Base-by-base conservation (phyloP, 2,797 vertebrate genomes). In the Malurus leucopterus region DNA sequence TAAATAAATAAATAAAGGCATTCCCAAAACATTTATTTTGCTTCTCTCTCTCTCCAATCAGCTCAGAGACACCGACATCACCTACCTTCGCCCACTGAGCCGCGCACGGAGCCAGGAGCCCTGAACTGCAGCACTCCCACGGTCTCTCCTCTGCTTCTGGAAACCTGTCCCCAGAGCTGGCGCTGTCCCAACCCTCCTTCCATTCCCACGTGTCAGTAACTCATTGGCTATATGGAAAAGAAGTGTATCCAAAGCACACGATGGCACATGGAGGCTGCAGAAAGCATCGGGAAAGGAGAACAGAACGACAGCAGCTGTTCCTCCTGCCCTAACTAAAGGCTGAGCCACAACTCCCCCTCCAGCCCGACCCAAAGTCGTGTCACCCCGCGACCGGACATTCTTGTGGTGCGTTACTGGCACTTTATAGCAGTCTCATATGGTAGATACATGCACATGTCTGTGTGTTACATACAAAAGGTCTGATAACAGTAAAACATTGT, bases 1-100 rank as follows among this genome's bases (percentile, higher is more conserved):
- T 96, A 95, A 96, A 95, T 96, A 96, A 95, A 97, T 96, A 96
- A 96, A 96, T 96, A 95, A 95, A 88, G 72, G 85, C 74, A 83
- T 90, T 92, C 93, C 94, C 93, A 36, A 82, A 87, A 90, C 84
- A 68, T 95, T 94, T 93, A 93, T 95, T 95, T 94, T 6, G 19
- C 46, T 84, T 75, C 54, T 65, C 78, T 86, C 57, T 78, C 62
- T 87, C 58, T 91, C 69, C 30, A 67, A 24, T 63, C n/a, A 82
- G 86, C 92, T 91, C 71, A 61, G 82, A 93, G 93, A 92, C 22
- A 57, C 51, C 30, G 32, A 70, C 29, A 69, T 47, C 57, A 79
- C 85, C 89, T 80, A 90, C 86, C 70, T 91, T 91, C 1, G 2
- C 77, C 88, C 91, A 32, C 63, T 71, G 81, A 75, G 24, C 24